Conservation (phyloP, 2,888 invertebrate species). For the Orchesella flavescens region DNA sequence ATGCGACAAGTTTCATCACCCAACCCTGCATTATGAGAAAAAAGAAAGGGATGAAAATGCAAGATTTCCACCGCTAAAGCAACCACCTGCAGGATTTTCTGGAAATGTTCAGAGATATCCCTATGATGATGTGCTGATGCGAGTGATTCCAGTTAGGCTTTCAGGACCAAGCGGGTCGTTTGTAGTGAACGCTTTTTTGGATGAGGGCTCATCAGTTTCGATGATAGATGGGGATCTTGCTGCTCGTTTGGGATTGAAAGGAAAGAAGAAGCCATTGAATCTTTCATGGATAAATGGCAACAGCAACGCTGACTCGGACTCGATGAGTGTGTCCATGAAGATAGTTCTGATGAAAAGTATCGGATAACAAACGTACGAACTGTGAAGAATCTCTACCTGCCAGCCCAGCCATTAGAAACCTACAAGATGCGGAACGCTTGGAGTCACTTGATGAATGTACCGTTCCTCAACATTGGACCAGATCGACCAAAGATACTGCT, state of each 20-base stretch:
- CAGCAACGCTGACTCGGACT: not conserved
- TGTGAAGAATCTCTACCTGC: conserved; percentile 17
- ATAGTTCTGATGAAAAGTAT: not conserved
- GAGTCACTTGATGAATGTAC: not conserved
- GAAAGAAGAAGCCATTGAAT: not conserved
- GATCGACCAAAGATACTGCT: not conserved
- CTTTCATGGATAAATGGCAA: conserved; percentile 1
- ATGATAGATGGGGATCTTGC: conserved; percentile 43
- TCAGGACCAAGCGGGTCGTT: not conserved
- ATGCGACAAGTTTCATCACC: conserved; percentile 42
- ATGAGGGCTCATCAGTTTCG: conserved; percentile 47
- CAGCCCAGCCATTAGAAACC: not conserved
- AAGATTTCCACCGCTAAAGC: not conserved
- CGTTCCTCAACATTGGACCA: not conserved
- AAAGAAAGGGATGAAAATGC: not conserved
- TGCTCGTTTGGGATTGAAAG: conserved; percentile 31
- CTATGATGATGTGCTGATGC: conserved; percentile 15
- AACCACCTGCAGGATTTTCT: not conserved
- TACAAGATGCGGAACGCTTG: not conserved
- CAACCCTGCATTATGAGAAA: conserved; percentile 29
- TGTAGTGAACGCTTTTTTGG: conserved; percentile 50
- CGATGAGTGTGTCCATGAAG: not conserved
- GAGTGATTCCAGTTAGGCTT: conserved; percentile 48
- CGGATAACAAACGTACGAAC: conserved; percentile 4
- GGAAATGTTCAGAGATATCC: not conserved